A percentile compares a stretch with the other conserved stretches of the same genome.
Evolutionary conservation across 2,113 vertebrate genomes (phyloP).

Genomic region (Charadrius vociferus): DNA sequence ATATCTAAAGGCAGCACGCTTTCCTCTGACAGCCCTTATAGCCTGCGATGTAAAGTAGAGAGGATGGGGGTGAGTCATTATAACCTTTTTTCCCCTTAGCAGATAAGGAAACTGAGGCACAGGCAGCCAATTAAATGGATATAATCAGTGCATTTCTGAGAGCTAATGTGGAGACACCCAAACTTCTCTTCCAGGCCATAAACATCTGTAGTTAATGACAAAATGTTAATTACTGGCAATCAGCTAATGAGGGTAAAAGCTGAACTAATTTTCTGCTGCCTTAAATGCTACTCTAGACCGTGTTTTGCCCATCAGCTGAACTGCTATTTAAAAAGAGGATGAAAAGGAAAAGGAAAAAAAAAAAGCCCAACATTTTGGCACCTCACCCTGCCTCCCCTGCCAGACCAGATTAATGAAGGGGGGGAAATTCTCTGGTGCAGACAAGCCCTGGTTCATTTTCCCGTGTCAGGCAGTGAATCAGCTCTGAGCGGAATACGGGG

Average conservation of each 20-base stretch:
- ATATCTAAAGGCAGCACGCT: background rate
- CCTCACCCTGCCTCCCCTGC: background rate
- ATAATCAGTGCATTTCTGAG: conserved; percentile 48
- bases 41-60: background rate
- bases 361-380: conserved; percentile 38
- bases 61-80: background rate
- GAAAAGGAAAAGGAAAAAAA: conserved; percentile 4
- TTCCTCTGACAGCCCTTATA: background rate
- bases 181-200: conserved; percentile 59
- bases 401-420: background rate
- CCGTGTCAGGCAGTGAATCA: background rate
- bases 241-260: conserved; percentile 71
- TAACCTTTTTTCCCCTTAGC: background rate
- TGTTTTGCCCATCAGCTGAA: conserved; percentile 67
- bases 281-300: conserved; percentile 45
- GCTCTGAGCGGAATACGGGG: background rate
- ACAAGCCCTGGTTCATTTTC: background rate
- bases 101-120: conserved; percentile 56
- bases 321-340: conserved; percentile 54
- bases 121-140: conserved; percentile 34
- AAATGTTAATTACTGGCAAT: conserved; percentile 70
- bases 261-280: conserved; percentile 68
- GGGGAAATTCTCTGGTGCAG: background rate
- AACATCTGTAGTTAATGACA: conserved; percentile 70
- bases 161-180: conserved; percentile 1